These are phyloP conservation scores for Sphecodes monilicornis DNA, from an alignment of 2,888 invertebrate species.

Conservation along the genomic window DNA sequence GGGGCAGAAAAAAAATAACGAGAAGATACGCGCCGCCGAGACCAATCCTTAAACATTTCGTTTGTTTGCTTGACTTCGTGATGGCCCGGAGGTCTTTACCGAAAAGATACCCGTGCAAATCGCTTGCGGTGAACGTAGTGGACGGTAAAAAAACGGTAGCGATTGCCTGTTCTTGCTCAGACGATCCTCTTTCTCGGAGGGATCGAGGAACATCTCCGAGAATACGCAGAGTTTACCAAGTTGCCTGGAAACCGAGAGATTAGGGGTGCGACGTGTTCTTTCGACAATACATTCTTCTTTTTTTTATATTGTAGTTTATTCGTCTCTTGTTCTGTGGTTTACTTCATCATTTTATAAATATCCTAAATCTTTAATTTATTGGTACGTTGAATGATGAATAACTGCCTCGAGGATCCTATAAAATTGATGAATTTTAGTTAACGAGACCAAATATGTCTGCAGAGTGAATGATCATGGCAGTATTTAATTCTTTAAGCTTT, in stretches of 20 bases:
- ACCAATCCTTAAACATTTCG: constrained; percentile 41
- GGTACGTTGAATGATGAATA: too few species aligned
- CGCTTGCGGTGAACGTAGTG: constrained; percentile 16
- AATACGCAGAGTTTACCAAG: background rate
- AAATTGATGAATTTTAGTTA: too few species aligned
- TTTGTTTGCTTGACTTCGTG: constrained; percentile 48
- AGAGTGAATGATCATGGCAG: too few species aligned
- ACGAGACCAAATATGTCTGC: too few species aligned
- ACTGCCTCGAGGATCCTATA: too few species aligned
- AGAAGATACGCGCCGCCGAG: background rate
- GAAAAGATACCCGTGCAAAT: constrained; percentile 39
- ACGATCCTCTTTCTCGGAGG: background rate
- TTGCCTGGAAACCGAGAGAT: constrained; percentile 39
- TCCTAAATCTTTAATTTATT: too few species aligned
- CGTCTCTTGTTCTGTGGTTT: too few species aligned
- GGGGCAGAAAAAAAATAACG: constrained; percentile 40
- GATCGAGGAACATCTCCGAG: background rate
- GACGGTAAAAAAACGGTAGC: background rate
- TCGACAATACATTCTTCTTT: background rate
- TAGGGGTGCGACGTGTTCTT: background rate
- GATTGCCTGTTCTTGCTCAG: constrained; percentile 9
- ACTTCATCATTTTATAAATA: too few species aligned
- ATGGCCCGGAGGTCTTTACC: constrained; percentile 20
- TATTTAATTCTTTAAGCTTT: too few species aligned
- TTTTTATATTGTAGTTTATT: background rate